Base-by-base conservation (phyloP, 2,113 vertebrate species). In the Propithecus coquereli region DNA sequence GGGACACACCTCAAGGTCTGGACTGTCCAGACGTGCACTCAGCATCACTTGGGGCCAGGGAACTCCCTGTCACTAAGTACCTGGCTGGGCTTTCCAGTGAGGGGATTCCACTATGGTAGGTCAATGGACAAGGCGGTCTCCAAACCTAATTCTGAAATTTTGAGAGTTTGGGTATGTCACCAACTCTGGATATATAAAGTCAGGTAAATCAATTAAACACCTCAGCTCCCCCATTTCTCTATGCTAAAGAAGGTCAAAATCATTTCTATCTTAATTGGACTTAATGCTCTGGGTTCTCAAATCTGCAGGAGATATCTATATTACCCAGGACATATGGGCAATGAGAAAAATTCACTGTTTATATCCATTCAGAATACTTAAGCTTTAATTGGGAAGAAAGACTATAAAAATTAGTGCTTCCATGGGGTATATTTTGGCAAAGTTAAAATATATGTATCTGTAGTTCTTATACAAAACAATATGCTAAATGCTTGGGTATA, bases 401-500 rank as follows among this genome's bases (percentile, higher is more conserved):
- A 14, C 23, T 11, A 27, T n/a, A 40, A 61, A 89, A 76, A 37
- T 7, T 2, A 34, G 40, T 52, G 22, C 4, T 71, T n/a, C 47
- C 4, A 17, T 13, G 22, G 43, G 3, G n/a, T 12, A 18, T 23
- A 20, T 71, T 65, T 86, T 34, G 30, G 17, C 37, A 50, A 37
- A 27, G 11, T 4, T 20, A 8, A 77, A 54, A 30, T 50, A 23
- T 73, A 54, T 6, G 4, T 27, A 47, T 37, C 52, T 66, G 2
- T 2, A 3, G 65, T 50, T 71, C 61, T 23, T 13, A 47, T 0
- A n/a, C 45, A 81, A 37, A 40, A 61, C 3, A 12, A 40, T 0
- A 34, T 0, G 65, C 6, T 23, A 34, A 80, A 50, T 9, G 23
- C 8, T 3, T 1, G n/a, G 34, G 18, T 13, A 0, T 0, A 8